A percentile compares a stretch with the other conserved stretches of the same genome.
phyloP scores from a whole-genome alignment of 2,113 vertebrate species.

The Neotoma lepida region DNA sequence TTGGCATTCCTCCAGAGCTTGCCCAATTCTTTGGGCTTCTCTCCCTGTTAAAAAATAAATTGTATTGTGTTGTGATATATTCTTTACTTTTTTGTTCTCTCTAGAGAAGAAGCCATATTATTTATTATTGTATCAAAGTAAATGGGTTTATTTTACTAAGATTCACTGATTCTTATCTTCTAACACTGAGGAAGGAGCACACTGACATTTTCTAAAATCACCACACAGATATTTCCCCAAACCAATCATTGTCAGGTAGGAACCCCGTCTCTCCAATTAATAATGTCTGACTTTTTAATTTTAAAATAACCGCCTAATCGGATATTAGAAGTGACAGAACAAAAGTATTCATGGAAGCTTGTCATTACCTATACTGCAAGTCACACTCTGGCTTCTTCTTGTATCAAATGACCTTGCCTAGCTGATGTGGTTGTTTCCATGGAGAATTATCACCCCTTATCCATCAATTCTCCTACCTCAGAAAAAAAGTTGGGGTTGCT shows the following conservation, averaged over 20 bases:
- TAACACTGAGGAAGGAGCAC: neutral
- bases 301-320: neutral
- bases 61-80: constrained; percentile 15
- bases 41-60: neutral
- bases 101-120: neutral
- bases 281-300: neutral
- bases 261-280: constrained; percentile 26
- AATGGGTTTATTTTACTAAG: constrained; percentile 27
- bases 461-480: neutral
- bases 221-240: constrained; percentile 11
- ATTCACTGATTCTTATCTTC: constrained; percentile 32
- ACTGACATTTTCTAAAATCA: constrained; percentile 60
- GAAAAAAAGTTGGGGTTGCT: neutral
- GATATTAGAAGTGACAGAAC: constrained; percentile 25
- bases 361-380: neutral
- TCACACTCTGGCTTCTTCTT: neutral
- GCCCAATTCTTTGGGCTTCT: neutral
- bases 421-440: neutral
- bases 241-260: constrained; percentile 24
- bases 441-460: neutral
- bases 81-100: constrained; percentile 6
- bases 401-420: neutral
- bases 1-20: neutral
- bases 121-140: neutral
- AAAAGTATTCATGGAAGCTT: constrained; percentile 6